Conservation (phyloP, 2,113 vertebrate genomes). For the Epinephelus fuscoguttatus region DNA sequence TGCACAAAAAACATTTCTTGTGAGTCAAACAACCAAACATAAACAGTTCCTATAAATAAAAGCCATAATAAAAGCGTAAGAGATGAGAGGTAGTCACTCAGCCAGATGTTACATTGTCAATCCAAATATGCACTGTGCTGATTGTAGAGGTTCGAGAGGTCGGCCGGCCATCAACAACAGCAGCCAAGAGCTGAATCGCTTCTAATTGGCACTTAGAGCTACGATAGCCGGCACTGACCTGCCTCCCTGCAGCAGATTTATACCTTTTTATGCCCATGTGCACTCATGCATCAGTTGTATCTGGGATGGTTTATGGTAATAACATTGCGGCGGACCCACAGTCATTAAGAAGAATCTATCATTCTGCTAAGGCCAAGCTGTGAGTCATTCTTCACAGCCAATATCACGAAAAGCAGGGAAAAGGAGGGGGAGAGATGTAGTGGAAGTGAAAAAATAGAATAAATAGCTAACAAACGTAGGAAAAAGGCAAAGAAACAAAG, state of each 20-base stretch:
- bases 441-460: not conserved
- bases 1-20: constrained; percentile 1
- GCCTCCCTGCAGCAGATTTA: constrained; percentile 43
- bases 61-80: constrained; percentile 22
- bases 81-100: not conserved
- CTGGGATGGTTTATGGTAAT: constrained; percentile 74
- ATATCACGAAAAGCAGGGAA: constrained; percentile 25
- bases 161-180: constrained; percentile 40
- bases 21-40: constrained; percentile 38
- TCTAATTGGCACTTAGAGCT: constrained; percentile 70
- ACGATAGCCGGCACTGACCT: constrained; percentile 47
- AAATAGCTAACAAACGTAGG: constrained; percentile 24
- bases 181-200: constrained; percentile 48
- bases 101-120: constrained; percentile 35
- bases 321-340: constrained; percentile 43
- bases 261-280: constrained; percentile 70
- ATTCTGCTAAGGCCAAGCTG: constrained; percentile 60
- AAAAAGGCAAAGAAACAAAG: constrained; percentile 8
- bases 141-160: constrained; percentile 49
- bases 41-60: constrained; percentile 48
- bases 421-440: not conserved
- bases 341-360: constrained; percentile 76
- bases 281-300: constrained; percentile 64
- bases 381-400: constrained; percentile 66
- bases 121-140: constrained; percentile 33